A percentile compares a stretch with the other conserved stretches of the same genome.
phyloP scores from a whole-genome alignment of 1,140 invertebrate genomes.

The Caenorhabditis inopinata region DNA sequence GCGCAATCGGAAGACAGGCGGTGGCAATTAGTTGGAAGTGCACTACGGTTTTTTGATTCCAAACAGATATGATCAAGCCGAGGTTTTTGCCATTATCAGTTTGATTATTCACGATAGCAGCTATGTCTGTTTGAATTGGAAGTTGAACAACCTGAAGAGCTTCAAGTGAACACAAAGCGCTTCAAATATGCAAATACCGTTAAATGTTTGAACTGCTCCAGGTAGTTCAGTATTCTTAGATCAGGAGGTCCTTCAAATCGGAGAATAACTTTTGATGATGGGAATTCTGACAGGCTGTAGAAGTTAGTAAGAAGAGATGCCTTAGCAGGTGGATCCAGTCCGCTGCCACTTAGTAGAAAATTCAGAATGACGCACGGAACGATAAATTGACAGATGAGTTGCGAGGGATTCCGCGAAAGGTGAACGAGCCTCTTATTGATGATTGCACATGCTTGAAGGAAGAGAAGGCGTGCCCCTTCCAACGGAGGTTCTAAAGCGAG shows the following conservation, averaged over 20 bases:
- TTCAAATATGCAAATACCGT: neutral
- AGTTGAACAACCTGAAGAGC: neutral
- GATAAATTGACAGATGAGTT: neutral
- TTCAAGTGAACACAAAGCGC: too few species aligned
- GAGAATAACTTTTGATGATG: neutral
- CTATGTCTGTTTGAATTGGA: neutral
- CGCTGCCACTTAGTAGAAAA: neutral
- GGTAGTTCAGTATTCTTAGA: neutral
- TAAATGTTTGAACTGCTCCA: neutral
- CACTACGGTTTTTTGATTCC: neutral
- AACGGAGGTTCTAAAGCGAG: neutral
- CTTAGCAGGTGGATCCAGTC: neutral
- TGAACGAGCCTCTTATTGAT: neutral
- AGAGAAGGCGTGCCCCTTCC: neutral
- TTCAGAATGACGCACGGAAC: neutral
- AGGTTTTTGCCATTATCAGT: neutral
- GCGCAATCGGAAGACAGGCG: slow-evolving; percentile 72
- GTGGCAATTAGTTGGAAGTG: neutral
- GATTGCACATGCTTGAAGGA: neutral
- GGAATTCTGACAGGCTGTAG: neutral
- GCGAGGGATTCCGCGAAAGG: neutral
- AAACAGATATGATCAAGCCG: neutral
- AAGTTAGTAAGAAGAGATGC: neutral
- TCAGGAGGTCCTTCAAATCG: neutral
- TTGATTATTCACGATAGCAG: neutral